Percentiles rank a stretch among this genome's conserved stretches.
phyloP scores from a whole-genome alignment of 2,888 invertebrate genomes.

The Drosophila monieri region DNA sequence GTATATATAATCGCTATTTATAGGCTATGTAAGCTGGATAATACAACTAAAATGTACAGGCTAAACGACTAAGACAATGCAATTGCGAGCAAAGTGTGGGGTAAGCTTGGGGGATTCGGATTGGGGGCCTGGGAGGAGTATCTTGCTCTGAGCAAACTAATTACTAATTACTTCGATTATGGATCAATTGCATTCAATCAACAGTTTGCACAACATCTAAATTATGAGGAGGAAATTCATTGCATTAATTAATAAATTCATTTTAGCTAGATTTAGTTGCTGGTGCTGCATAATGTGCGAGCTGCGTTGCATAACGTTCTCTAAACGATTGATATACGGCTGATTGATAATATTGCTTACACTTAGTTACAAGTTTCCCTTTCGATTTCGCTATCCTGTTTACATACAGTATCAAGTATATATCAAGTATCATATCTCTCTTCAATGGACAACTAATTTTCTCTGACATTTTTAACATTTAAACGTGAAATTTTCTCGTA shows the following conservation, averaged over 20 bases:
- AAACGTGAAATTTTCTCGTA: slow-evolving; percentile 15
- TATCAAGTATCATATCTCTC: slow-evolving; percentile 27
- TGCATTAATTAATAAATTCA: slow-evolving; percentile 68
- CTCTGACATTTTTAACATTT: slow-evolving; percentile 30
- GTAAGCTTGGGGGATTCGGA: background rate
- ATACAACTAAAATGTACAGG: slow-evolving; percentile 77
- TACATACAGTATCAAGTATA: slow-evolving; percentile 20
- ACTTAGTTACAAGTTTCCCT: slow-evolving; percentile 37
- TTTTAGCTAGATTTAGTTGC: slow-evolving; percentile 64
- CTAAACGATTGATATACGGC: slow-evolving; percentile 44
- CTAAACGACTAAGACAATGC: slow-evolving; percentile 79
- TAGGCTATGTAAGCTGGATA: slow-evolving; percentile 71
- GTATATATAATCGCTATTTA: slow-evolving; percentile 53
- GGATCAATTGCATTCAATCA: slow-evolving; percentile 31
- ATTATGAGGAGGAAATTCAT: slow-evolving; percentile 70
- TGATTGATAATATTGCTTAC: slow-evolving; percentile 43
- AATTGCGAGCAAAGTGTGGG: slow-evolving; percentile 42
- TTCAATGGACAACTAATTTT: slow-evolving; percentile 27
- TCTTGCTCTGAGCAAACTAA: slow-evolving; percentile 40
- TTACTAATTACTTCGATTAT: slow-evolving; percentile 41
- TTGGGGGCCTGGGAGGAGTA: background rate
- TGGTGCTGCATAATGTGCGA: slow-evolving; percentile 50
- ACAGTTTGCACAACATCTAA: slow-evolving; percentile 61
- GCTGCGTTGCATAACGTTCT: slow-evolving; percentile 39
- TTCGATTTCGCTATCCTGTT: slow-evolving; percentile 23